Conservation (phyloP, 2,797 vertebrate species). For the Furcifer pardalis region DNA sequence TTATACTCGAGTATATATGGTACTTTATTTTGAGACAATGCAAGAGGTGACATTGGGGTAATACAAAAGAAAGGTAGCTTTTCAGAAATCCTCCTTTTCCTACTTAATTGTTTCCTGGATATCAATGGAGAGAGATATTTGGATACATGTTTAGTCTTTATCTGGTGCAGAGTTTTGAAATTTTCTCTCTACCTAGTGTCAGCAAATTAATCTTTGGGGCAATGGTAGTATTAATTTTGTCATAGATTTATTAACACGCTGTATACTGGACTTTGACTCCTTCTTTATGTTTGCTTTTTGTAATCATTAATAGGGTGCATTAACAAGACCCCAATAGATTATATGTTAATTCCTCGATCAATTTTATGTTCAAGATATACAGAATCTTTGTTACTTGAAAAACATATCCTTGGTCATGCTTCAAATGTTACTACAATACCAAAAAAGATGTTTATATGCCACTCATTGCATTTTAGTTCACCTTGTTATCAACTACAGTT, state of each 20-base stretch:
- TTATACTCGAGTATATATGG: too few relatives aligned
- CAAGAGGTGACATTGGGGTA: not conserved
- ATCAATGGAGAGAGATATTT: not conserved
- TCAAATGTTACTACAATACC: too few relatives aligned
- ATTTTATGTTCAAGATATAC: constrained; percentile 23
- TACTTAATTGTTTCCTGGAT: not conserved
- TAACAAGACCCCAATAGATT: not conserved
- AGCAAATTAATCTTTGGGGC: not conserved
- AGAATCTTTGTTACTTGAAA: not conserved
- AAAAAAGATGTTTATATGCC: too few relatives aligned
- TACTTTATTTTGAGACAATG: not conserved
- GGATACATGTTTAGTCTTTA: not conserved
- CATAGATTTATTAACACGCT: not conserved
- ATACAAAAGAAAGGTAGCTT: not conserved
- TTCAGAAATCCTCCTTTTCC: not conserved
- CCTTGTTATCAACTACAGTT: not conserved
- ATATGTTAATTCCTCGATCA: not conserved
- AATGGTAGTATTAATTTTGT: not conserved
- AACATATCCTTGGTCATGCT: not conserved
- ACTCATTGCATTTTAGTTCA: not conserved
- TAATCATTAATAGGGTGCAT: not conserved
- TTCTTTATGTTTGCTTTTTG: not conserved
- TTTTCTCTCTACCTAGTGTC: not conserved
- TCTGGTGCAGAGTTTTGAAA: not conserved
- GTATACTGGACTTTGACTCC: not conserved